Conservation (phyloP, 2,113 vertebrate genomes). For the Octodon degus region DNA sequence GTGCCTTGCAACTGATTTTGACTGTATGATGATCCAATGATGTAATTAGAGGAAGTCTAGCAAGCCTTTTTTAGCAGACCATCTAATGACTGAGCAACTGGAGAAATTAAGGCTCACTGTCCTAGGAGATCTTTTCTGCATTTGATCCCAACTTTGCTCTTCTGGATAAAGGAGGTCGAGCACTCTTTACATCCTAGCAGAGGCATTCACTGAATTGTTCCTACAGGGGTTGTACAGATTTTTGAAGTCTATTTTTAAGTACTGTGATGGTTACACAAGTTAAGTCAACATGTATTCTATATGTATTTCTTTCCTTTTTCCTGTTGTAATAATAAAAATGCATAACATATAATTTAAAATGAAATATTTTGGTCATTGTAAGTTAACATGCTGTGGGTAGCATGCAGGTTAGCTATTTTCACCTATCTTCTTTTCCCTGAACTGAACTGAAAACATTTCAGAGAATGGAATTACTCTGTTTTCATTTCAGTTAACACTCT, state of each 20-base stretch:
- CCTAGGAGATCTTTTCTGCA: constrained; percentile 55
- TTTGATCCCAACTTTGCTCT: constrained; percentile 57
- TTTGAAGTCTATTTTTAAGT: background rate
- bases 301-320: constrained; percentile 30
- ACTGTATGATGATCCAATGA: constrained; percentile 92
- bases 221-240: background rate
- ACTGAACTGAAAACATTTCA: constrained; percentile 48
- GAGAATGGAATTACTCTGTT: constrained; percentile 44
- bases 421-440: constrained; percentile 72
- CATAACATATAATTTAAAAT: constrained; percentile 74
- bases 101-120: constrained; percentile 73
- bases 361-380: constrained; percentile 74
- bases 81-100: constrained; percentile 89
- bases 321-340: constrained; percentile 66
- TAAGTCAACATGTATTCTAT: constrained; percentile 27
- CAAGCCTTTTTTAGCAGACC: constrained; percentile 88
- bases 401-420: constrained; percentile 69
- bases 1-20: constrained; percentile 90
- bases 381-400: constrained; percentile 53
- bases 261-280: constrained; percentile 17
- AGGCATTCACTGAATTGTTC: background rate
- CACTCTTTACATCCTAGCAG: background rate
- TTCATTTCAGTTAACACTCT: constrained; percentile 28
- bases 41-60: constrained; percentile 95
- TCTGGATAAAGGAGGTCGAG: background rate